Base-by-base conservation (phyloP, 2,797 vertebrate species). In the Pipistrellus nathusii region DNA sequence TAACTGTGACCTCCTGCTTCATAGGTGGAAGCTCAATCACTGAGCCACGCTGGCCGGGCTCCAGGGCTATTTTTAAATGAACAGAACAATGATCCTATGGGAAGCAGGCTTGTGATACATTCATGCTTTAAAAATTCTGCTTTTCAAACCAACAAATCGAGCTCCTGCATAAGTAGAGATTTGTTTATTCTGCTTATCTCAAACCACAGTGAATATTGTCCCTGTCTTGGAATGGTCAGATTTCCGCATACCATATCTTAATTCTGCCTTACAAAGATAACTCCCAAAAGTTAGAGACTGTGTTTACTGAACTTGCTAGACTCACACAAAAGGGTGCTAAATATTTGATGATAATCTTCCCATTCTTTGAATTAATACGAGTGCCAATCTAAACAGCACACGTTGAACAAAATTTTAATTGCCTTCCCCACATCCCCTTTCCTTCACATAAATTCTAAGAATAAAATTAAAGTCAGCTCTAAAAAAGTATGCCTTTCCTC, bases 281-380 rank as follows among this genome's bases (percentile, higher is more conserved):
- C 87, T 96, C 92, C 73, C 53, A 73, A 95, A 96, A 96, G 91
- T 96, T 90, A 92, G 82, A 92, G 38, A 68, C 75, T 64, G 18
- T 93, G 90, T 96, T 97, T 96, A 96, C 95, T 88, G 85, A 95
- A 94, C 85, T 88, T 71, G 89, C 85, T 95, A 90, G 85, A 87
- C 53, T 80, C 85, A 59, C 91, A 96, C 90, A 96, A 97, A 96
- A 93, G 92, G 88, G 95, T 92, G 90, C 80, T 97, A 96, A 97
- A 96, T 97, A 96, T 95, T 97, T 97, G 92, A 97, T 96, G 75
- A 88, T 90, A 97, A 97, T 95, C 93, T 96, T 82, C 82, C 77
- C 0, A 0, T 85, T 92, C 93, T 95, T 96, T 94, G 94, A 95
- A 95, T 96, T 94, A 95, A 94, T 92, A 76, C 13, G 78, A 96